Evolutionary conservation across 1,140 invertebrate species (phyloP), one percentile per base, ranked within the genome.

Genomic region (Drosophila sucinea): DNA sequence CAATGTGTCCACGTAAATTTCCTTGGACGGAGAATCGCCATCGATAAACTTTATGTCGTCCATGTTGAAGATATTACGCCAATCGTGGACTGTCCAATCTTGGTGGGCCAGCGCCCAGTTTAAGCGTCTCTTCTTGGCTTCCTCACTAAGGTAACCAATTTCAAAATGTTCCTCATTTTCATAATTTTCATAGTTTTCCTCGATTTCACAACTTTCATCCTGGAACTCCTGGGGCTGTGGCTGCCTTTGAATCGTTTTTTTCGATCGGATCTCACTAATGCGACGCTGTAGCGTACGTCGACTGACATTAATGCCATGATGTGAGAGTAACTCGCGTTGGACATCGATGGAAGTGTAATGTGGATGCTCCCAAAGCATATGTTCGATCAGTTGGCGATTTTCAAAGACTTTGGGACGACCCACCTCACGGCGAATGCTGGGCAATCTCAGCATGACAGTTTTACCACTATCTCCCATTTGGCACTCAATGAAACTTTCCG

Each of bases 11-110:
- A 77, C 1, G 10, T 55, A 87, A 7, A 87, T 89, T 30, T 87
- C 77, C 4, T 87, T 87, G 0, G 69, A 54, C 35, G 56, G 41
- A 0, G 44, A 25, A 3, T 51, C 23, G 8, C 54, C 73, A 2
- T 66, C 65, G 8, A 7, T 10, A 1, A 51, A 65, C 47, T 87
- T 89, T 1, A 55, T 23, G n/a, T 87, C 84, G 10, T 87, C 84
- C 80, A 87, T 89, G 17, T 89, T 87, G 35, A 87, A 84, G 3
- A 89, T 78, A 41, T 87, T 84, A 33, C 84, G 84, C 84, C 84
- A 87, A 62, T 87, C 84, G 25, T 70, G 65, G 1, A 72, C 62
- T 1, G 80, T 80, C 84, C 84, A 87, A 1, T 89, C 70, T 38
- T 83, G 60, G 29, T 87, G 84, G 5, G 77, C 80, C 0, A 6